A percentile compares a stretch with the other conserved stretches of the same genome.
phyloP scores from a whole-genome alignment of 1,140 invertebrate genomes.

The Drosophila busckii region DNA sequence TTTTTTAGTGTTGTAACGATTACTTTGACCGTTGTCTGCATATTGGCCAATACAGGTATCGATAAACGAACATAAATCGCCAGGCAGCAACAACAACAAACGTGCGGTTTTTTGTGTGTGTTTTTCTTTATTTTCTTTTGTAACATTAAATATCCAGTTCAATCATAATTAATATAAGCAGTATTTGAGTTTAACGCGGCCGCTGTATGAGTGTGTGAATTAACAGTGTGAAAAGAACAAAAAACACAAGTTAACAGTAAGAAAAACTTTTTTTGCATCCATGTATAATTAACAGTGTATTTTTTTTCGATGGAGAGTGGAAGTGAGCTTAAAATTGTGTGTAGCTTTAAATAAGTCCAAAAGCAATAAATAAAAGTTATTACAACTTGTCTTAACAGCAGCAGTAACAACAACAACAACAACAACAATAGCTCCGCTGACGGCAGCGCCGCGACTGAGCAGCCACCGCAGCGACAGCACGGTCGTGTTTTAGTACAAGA shows the following conservation, averaged over 20 bases:
- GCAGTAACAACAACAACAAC: conserved; percentile 7
- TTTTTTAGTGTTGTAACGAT: no score
- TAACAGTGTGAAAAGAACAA: conserved; percentile 27
- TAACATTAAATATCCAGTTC: conserved; percentile 29
- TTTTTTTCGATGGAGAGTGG: conserved; percentile 3
- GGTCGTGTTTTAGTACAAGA: conserved; percentile 40
- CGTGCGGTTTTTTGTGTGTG: conserved; percentile 18
- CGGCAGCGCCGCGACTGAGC: conserved; percentile 21
- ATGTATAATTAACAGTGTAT: conserved; percentile 3
- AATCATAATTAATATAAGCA: conserved; percentile 24
- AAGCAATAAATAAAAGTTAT: conserved; percentile 33
- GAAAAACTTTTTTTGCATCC: conserved; percentile 17
- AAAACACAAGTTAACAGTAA: conserved; percentile 5
- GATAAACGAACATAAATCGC: no score
- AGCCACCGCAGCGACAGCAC: no score
- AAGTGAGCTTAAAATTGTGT: conserved; percentile 8
- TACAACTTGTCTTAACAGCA: conserved; percentile 26
- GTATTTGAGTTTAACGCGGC: no score
- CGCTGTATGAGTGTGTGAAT: conserved; percentile 30
- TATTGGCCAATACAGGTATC: no score
- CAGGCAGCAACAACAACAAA: no score
- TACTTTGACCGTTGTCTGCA: no score
- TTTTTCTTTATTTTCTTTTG: conserved; percentile 18
- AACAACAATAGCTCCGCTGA: conserved; percentile 14
- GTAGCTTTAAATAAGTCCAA: no score